These are phyloP conservation scores for Bimastos eiseni DNA, from an alignment of 2,888 invertebrate species.

Conservation along the genomic window DNA sequence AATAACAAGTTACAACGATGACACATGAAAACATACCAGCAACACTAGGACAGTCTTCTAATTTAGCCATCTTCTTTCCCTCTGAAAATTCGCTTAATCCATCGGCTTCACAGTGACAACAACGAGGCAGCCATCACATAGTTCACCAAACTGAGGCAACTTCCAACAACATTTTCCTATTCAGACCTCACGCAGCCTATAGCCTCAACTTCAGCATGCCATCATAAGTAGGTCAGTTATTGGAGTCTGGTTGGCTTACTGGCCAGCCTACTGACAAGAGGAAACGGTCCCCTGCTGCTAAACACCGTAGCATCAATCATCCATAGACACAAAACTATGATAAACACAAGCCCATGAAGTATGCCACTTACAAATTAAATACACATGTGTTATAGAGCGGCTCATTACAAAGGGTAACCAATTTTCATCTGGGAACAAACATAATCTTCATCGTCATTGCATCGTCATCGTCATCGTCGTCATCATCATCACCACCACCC, in stretches of 20 bases:
- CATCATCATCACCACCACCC: no score
- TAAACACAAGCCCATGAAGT: not conserved
- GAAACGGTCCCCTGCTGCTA: not conserved
- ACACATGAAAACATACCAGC: not conserved
- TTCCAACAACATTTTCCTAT: not conserved
- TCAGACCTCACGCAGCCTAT: not conserved
- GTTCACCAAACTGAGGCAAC: not conserved
- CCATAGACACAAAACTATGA: not conserved
- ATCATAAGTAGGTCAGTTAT: not conserved
- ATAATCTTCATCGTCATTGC: no score
- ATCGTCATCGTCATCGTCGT: no score
- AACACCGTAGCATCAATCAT: not conserved
- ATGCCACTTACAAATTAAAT: constrained; percentile 4
- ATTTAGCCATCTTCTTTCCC: not conserved
- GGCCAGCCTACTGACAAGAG: not conserved
- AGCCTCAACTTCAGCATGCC: not conserved
- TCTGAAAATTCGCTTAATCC: not conserved
- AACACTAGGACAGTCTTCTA: not conserved
- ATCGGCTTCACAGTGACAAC: not conserved
- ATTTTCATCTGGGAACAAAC: not conserved
- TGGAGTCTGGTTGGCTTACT: not conserved
- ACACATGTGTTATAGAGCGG: not conserved
- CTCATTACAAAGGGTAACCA: not conserved
- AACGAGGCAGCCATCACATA: not conserved
- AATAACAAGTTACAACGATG: not conserved